Evolutionary conservation across 1,140 invertebrate genomes (phyloP).

Genomic region (Stegodyphus dumicola): DNA sequence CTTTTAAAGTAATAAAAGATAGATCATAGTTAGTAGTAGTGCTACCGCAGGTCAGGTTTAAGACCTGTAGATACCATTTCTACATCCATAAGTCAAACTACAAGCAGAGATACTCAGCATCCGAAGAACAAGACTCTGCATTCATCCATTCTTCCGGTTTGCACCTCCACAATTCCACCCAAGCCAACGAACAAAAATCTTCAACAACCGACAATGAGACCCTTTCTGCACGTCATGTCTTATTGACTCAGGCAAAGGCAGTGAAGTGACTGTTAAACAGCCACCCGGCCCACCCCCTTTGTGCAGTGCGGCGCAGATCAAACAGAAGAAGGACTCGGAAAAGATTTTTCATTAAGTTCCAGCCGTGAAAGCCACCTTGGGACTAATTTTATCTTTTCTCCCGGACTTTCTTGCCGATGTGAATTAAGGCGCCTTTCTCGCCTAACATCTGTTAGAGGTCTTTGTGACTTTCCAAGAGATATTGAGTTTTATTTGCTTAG

Average conservation of each 20-base stretch:
- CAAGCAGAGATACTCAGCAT: no score
- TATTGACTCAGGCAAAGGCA: constrained; percentile 39
- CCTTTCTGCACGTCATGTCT: neutral
- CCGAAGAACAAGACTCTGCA: constrained; percentile 7
- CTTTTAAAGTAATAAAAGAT: no score
- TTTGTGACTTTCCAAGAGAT: no score
- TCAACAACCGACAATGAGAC: constrained; percentile 22
- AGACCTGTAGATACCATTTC: no score
- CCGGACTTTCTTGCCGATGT: neutral
- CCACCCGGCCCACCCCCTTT: constrained; percentile 5
- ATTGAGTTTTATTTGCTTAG: no score
- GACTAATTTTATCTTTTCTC: constrained; percentile 21
- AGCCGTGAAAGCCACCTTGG: neutral
- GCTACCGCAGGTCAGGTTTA: no score
- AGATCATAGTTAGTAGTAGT: no score
- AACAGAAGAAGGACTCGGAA: neutral
- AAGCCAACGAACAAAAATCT: neutral
- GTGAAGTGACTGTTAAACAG: constrained; percentile 44
- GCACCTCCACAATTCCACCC: constrained; percentile 12
- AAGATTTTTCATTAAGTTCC: constrained; percentile 44
- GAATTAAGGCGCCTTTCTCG: neutral
- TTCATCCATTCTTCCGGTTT: constrained; percentile 21
- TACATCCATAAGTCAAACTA: no score
- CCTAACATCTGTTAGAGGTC: no score
- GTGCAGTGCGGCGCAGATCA: constrained; percentile 32